phyloP scores from a whole-genome alignment of 2,797 vertebrate genomes.

The Garrulus glandarius region DNA sequence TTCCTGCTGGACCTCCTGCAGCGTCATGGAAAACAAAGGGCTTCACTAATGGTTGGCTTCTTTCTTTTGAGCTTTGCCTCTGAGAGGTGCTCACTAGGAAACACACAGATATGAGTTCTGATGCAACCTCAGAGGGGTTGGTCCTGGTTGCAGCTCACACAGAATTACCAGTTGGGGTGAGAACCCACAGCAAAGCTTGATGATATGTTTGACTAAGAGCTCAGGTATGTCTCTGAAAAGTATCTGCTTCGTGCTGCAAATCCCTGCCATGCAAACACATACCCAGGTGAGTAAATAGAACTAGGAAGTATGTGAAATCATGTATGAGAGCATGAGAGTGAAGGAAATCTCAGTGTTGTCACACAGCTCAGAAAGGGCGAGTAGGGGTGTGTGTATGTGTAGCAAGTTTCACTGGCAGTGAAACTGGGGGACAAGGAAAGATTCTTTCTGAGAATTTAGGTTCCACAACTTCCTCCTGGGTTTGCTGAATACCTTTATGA shows the following conservation, averaged over 20 bases:
- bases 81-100: neutral
- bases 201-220: neutral
- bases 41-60: neutral
- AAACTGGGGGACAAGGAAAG: neutral
- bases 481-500: neutral
- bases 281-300: neutral
- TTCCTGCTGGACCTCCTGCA: neutral
- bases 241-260: neutral
- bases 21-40: neutral
- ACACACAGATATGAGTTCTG: neutral
- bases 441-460: rapidly evolving
- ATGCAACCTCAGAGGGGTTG: neutral
- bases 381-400: neutral
- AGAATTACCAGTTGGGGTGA: neutral
- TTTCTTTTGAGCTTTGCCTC: neutral
- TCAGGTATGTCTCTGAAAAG: neutral
- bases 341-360: neutral
- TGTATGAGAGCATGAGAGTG: neutral
- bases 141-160: neutral
- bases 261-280: neutral
- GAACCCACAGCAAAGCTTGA: neutral
- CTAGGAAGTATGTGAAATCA: neutral
- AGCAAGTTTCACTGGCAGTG: neutral
- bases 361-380: neutral
- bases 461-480: neutral